Conservation (phyloP, 2,797 vertebrate species). For the Hypotaenidia okinawae region DNA sequence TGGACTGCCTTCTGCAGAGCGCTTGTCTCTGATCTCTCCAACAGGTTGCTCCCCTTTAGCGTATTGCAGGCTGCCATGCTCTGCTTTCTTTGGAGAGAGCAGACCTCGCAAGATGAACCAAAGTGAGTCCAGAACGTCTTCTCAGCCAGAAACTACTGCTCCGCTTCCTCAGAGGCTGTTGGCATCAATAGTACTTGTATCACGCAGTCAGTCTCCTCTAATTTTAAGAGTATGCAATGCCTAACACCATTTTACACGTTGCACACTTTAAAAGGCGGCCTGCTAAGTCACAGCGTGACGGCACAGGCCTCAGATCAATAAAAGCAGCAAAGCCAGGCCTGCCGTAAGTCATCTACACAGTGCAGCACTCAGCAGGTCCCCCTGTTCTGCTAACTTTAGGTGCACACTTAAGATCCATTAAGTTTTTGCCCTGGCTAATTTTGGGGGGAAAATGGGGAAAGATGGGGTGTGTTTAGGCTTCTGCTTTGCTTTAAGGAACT, state of each 20-base stretch:
- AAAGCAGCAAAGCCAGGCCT: background rate
- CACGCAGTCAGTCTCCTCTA: background rate
- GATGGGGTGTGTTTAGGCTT: background rate
- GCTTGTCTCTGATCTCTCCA: constrained; percentile 4
- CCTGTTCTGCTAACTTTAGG: background rate
- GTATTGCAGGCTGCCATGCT: background rate
- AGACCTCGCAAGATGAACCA: background rate
- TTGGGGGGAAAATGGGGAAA: background rate
- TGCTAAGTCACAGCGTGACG: background rate
- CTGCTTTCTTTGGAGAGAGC: background rate
- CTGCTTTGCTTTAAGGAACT: background rate
- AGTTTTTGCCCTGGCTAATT: background rate
- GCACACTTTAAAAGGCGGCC: background rate
- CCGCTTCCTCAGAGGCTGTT: background rate
- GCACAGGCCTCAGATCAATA: background rate
- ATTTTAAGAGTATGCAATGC: background rate
- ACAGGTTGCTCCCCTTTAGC: background rate
- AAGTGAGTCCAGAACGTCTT: background rate
- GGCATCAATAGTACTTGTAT: background rate
- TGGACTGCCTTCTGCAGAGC: background rate
- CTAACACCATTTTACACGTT: background rate
- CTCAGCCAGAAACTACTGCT: background rate
- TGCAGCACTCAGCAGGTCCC: background rate
- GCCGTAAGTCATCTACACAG: background rate
- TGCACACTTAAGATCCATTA: background rate